phyloP scores from a whole-genome alignment of 2,888 invertebrate genomes.

The Euphydryas editha region DNA sequence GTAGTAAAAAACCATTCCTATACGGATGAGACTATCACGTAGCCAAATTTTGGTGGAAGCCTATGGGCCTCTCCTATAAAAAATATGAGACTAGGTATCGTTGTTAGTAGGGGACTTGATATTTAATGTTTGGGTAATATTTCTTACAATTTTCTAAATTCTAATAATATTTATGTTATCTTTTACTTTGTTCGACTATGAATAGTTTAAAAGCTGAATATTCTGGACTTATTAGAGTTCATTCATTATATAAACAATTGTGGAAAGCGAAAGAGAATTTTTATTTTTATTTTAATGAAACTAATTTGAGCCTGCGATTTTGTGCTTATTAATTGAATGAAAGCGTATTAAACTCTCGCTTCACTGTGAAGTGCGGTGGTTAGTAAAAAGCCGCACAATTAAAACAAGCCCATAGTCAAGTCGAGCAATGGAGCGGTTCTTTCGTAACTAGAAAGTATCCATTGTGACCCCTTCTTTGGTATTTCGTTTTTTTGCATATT shows the following conservation, averaged over 20 bases:
- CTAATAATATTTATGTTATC: too few relatives aligned
- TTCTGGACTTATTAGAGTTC: not conserved
- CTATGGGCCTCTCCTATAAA: too few relatives aligned
- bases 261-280: not conserved
- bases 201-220: not conserved
- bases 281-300: slow-evolving; percentile 3
- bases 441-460: slow-evolving; percentile 76
- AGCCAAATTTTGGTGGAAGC: too few relatives aligned
- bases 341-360: slow-evolving; percentile 20
- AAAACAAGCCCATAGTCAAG: slow-evolving; percentile 57
- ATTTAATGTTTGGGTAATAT: too few relatives aligned
- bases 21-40: too few relatives aligned
- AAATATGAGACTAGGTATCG: too few relatives aligned
- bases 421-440: slow-evolving; percentile 51
- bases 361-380: slow-evolving; percentile 12
- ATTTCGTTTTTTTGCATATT: slow-evolving; percentile 44
- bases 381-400: slow-evolving; percentile 30
- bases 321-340: slow-evolving; percentile 15
- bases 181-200: too few relatives aligned
- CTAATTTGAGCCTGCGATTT: not conserved
- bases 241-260: slow-evolving; percentile 2
- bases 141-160: too few relatives aligned
- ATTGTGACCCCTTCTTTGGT: slow-evolving; percentile 46
- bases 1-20: too few relatives aligned
- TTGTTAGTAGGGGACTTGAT: too few relatives aligned